phyloP scores from a whole-genome alignment of 1,140 invertebrate species.

The Chymomyza costata region DNA sequence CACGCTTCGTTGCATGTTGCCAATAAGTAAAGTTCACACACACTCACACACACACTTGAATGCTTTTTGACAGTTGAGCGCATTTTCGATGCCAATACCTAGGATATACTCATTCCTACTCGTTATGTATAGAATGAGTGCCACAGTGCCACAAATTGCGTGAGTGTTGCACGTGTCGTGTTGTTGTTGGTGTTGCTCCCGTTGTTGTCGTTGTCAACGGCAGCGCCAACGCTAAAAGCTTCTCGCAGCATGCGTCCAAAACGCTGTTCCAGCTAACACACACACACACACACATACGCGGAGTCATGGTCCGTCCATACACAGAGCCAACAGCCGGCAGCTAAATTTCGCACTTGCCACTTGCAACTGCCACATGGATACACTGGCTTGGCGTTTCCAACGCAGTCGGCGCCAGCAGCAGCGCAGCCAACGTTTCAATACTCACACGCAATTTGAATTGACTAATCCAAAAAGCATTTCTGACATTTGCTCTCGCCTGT shows the following conservation, averaged over 20 bases:
- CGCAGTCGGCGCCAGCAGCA: neutral
- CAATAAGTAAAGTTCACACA: slow-evolving; percentile 31
- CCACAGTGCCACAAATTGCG: slow-evolving; percentile 36
- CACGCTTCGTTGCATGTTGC: slow-evolving; percentile 40
- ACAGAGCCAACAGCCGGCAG: slow-evolving; percentile 23
- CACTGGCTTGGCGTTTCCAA: no score
- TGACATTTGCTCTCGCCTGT: slow-evolving; percentile 64
- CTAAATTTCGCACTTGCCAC: slow-evolving; percentile 59
- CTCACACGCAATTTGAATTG: slow-evolving; percentile 54
- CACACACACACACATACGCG: neutral
- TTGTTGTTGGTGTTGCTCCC: no score
- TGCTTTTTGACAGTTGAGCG: slow-evolving; percentile 58
- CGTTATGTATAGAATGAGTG: no score
- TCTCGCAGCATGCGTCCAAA: slow-evolving; percentile 42
- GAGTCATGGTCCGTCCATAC: slow-evolving; percentile 9
- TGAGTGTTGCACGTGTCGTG: slow-evolving; percentile 45
- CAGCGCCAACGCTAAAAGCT: slow-evolving; percentile 37
- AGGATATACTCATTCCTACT: no score
- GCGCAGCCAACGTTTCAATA: slow-evolving; percentile 37
- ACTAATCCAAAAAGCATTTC: slow-evolving; percentile 72
- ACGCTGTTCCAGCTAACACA: slow-evolving; percentile 5
- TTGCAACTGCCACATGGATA: slow-evolving; percentile 29
- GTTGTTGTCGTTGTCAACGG: slow-evolving; percentile 48
- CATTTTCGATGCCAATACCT: slow-evolving; percentile 62
- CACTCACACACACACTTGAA: neutral